Base-by-base conservation (phyloP, 2,113 vertebrate genomes). In the Gambusia holbrooki region DNA sequence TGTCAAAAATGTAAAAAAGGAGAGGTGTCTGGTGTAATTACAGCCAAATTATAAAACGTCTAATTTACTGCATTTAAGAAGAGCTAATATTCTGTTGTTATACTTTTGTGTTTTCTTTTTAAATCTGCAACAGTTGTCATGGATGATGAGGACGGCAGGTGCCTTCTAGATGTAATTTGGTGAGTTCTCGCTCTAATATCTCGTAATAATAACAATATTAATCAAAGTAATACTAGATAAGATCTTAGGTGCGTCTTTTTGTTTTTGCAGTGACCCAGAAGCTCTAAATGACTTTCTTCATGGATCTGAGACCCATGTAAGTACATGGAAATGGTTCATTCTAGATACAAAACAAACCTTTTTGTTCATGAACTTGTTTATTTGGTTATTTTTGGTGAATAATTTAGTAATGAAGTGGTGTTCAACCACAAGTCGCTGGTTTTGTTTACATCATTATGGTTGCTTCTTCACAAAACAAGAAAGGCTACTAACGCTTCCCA, bases 81-180 rank as follows among this genome's bases (percentile, higher is more conserved):
- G 19, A 54, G 7, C 22, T 58, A 25, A 2, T 54, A 7, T 19
- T 22, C 6, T 22, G 51, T 58, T 40, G 7, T 35, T n/a, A 66
- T 2, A 42, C 37, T 28, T 28, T 5, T 45, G 27, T 42, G 27
- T 13, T 67, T 45, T 28, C 9, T 51, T 28, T 86, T 63, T 76
- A n/a, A 37, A 0, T 81, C 73, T 84, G 78, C 81, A 82, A 79
- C 92, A 99, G 97, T 97, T 97, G 97, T 96, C 96, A 99, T 99
- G 97, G 97, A 99, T 96, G 97, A 99, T 98, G 97, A 99, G 96
- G 97, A 99, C 80, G 97, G 97, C 94, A 97, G 97, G 94, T 99
- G 97, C 96, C 96, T 99, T 96, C 94, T 99, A 95, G 97, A 99
- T 95, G 97, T 99, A 91, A 99, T 99, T 94, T 99, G 97, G 97